Percentiles rank a stretch among this genome's conserved stretches.
Evolutionary conservation across 2,888 invertebrate genomes (phyloP).

Genomic region (Tigriopus californicus): DNA sequence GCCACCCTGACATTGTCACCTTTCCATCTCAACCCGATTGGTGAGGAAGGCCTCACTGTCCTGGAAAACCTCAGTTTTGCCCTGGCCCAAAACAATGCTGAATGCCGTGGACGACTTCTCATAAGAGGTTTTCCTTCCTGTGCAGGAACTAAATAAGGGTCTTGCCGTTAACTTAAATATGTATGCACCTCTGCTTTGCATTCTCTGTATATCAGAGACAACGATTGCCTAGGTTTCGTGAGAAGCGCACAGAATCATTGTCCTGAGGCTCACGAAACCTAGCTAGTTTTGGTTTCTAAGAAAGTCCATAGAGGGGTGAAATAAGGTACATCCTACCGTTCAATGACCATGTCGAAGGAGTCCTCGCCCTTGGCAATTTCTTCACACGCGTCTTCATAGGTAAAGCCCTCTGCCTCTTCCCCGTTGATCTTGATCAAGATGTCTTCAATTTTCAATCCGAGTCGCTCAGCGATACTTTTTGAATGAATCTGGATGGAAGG

Average conservation of each 20-base stretch:
- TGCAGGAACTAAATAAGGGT: no score
- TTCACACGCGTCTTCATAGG: background rate
- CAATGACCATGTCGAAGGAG: background rate
- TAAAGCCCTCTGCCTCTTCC: background rate
- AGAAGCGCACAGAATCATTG: no score
- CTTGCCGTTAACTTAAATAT: no score
- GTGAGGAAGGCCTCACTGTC: background rate
- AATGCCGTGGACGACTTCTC: background rate
- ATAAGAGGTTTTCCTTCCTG: background rate
- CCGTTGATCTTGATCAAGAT: background rate
- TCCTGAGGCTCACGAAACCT: no score
- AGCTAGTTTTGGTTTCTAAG: no score
- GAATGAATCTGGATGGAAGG: background rate
- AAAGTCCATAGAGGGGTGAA: background rate
- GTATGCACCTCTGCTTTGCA: no score
- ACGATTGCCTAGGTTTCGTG: no score
- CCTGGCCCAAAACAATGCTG: background rate
- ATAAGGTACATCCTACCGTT: background rate
- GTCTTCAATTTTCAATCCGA: background rate
- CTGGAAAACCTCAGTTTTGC: background rate
- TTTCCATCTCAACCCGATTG: background rate
- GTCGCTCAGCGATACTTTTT: background rate
- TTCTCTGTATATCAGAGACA: no score
- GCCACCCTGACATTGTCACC: no score
- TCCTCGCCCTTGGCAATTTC: background rate